Conservation (phyloP, 2,113 vertebrate genomes). For the Myrmophylax atrothorax region DNA sequence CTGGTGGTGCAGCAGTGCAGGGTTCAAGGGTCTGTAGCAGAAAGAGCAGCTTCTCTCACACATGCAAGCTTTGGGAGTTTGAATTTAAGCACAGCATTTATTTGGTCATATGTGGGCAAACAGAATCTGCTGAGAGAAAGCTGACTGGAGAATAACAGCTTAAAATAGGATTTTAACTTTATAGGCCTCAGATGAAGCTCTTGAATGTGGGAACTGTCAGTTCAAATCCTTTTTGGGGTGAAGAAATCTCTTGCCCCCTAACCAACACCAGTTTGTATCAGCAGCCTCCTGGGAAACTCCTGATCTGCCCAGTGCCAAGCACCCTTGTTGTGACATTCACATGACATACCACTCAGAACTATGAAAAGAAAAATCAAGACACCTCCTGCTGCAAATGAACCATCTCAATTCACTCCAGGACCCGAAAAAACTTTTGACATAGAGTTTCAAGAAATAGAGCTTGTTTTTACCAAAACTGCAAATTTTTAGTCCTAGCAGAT, state of each 20-base stretch:
- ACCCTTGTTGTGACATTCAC: not conserved
- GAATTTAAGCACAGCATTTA: not conserved
- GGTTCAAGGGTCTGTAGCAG: not conserved
- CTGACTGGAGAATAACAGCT: not conserved
- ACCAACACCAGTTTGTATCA: not conserved
- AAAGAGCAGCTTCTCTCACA: not conserved
- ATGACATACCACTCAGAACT: not conserved
- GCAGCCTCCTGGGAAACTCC: conserved; percentile 7
- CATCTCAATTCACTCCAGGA: conserved; percentile 14
- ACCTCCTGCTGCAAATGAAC: conserved; percentile 49
- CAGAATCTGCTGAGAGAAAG: not conserved
- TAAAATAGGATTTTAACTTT: not conserved
- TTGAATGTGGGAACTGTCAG: not conserved
- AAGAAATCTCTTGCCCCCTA: not conserved
- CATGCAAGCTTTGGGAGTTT: not conserved
- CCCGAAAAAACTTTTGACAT: conserved; percentile 35
- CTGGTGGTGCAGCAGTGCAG: not conserved
- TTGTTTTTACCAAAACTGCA: not conserved
- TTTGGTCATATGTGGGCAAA: not conserved
- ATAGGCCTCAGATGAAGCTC: not conserved
- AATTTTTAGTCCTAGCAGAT: conserved; percentile 14
- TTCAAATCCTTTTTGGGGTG: not conserved
- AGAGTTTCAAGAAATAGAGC: conserved; percentile 16
- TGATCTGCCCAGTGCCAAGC: conserved; percentile 9
- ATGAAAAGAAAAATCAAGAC: conserved; percentile 34